These are phyloP conservation scores for Heliconius aoede DNA, from an alignment of 2,888 invertebrate species.

Conservation along the genomic window DNA sequence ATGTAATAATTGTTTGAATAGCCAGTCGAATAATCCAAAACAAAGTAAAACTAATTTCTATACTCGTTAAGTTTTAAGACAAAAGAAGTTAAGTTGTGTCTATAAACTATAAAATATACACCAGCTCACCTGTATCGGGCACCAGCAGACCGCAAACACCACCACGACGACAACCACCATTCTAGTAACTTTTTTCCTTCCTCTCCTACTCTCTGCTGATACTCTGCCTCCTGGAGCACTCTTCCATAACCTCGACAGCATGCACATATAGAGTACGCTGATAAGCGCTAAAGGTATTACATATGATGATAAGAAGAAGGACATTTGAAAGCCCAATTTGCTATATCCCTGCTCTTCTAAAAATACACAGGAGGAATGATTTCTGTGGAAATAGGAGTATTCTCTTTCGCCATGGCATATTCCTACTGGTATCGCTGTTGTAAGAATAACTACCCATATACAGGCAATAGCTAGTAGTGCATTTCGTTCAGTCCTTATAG, in stretches of 20 bases:
- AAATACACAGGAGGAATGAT: constrained; percentile 88
- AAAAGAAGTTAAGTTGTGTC: too few species aligned
- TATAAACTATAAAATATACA: background rate
- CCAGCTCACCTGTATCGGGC: constrained; percentile 85
- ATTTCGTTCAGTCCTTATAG: constrained; percentile 91
- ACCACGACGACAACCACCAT: constrained; percentile 96
- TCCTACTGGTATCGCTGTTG: constrained; percentile 90
- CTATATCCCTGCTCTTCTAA: constrained; percentile 85
- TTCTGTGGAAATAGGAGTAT: constrained; percentile 85
- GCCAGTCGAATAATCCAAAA: too few species aligned
- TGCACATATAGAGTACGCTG: constrained; percentile 93
- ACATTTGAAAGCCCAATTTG: constrained; percentile 87
- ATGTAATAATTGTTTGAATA: too few species aligned
- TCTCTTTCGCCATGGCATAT: constrained; percentile 90
- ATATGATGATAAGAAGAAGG: constrained; percentile 94
- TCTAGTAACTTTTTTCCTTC: constrained; percentile 94
- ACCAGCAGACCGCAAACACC: constrained; percentile 97
- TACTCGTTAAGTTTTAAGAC: too few species aligned
- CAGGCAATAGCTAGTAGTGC: constrained; percentile 90
- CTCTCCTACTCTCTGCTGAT: constrained; percentile 91
- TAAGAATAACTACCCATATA: constrained; percentile 92
- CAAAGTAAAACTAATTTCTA: too few species aligned
- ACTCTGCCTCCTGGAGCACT: constrained; percentile 91
- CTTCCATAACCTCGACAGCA: constrained; percentile 94
- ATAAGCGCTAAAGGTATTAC: constrained; percentile 94